phyloP scores from a whole-genome alignment of 2,888 invertebrate species.

The Rhingia rostrata region DNA sequence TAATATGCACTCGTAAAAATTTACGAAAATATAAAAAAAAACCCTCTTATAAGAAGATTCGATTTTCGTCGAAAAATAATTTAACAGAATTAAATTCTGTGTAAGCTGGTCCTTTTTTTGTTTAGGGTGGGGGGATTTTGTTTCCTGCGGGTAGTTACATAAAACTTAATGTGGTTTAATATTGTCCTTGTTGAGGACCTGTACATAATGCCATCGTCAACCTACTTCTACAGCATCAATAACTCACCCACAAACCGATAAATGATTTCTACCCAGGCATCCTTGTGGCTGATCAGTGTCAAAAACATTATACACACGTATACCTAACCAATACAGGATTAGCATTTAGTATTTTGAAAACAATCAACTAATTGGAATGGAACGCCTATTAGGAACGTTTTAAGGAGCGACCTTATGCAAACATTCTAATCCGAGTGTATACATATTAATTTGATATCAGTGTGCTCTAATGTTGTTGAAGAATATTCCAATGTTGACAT shows the following conservation, averaged over 20 bases:
- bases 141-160: no score
- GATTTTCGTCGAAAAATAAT: no score
- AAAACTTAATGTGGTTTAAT: no score
- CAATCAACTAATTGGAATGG: slow-evolving; percentile 54
- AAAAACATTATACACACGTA: slow-evolving; percentile 4
- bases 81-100: no score
- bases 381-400: slow-evolving; percentile 1
- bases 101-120: no score
- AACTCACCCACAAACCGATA: no score
- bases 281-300: background rate
- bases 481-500: slow-evolving; percentile 63
- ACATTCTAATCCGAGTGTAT: slow-evolving; percentile 41
- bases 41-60: no score
- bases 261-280: background rate
- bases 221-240: no score
- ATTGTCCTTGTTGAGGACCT: background rate
- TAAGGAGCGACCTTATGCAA: slow-evolving; percentile 18
- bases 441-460: slow-evolving; percentile 63
- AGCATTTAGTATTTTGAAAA: slow-evolving; percentile 31
- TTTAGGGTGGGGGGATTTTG: no score
- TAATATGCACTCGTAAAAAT: no score
- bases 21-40: no score
- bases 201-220: no score
- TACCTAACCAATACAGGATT: background rate
- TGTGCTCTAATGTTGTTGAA: slow-evolving; percentile 38